Evolutionary conservation across 2,888 invertebrate genomes (phyloP), one percentile per base, ranked within the genome.

Genomic region (Epistrophe eligans): DNA sequence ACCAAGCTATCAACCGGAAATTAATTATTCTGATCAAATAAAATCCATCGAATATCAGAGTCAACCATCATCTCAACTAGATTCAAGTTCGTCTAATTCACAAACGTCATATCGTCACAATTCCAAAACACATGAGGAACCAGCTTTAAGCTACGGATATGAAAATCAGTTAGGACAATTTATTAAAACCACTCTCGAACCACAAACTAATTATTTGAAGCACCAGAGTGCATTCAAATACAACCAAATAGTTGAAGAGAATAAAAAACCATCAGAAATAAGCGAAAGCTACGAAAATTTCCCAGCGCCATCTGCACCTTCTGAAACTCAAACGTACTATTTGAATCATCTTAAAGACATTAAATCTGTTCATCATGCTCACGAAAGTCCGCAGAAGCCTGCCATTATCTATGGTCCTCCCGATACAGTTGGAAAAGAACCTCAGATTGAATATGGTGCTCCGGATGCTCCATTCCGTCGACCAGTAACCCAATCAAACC

Each of bases 401-500:
- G 84, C 85, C 1, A 81, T 88, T 13, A 74, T 71, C 9, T 89
- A 89, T 48, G 89, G 88, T 0, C 79, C 79, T 2, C 84, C 88
- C 2, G 79, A 88, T 24, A 71, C 43, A n/a, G 50, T 71, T 15
- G 89, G 72, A 6, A 67, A 64, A 28, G 52, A 19, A 28, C 84
- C 62, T 40, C 77, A 64, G 7, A 79, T 85, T 24, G 62, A 72
- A 64, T 85, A 74, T 2, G 35, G 88, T 0, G 76, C 13, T 17
- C 80, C 88, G 1, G 84, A 88, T 10, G 88, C 84, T 0, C 80
- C 80, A 43, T 88, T 88, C 35, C 84, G 84, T 5, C 52, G 70
- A 7, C 88, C 88, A 55, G 52, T 79, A 15, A 62, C 88, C 11
- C 91, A 91, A 66, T 92, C 93, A 4, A 92, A 92, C 79, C 93